Conservation (phyloP, 1,140 invertebrate species). For the Drosophila albomicans region DNA sequence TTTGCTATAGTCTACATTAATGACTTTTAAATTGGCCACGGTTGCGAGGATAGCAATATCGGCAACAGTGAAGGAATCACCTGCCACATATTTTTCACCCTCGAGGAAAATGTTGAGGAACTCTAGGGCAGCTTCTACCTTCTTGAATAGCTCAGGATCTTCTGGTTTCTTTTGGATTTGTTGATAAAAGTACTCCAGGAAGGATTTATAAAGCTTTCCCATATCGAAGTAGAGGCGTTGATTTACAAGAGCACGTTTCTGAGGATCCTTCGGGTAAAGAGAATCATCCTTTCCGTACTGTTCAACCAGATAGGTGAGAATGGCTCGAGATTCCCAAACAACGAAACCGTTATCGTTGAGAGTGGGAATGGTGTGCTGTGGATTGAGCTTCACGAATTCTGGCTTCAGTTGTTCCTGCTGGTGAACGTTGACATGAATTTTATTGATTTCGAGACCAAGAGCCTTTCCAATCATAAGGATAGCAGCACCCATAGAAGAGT, state of each 20-base stretch:
- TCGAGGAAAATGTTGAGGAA: constrained; percentile 53
- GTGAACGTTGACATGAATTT: constrained; percentile 86
- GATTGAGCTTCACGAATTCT: constrained; percentile 86
- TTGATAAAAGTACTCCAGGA: constrained; percentile 62
- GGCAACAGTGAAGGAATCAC: constrained; percentile 50
- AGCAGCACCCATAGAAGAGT: constrained; percentile 80
- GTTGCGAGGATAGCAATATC: constrained; percentile 36
- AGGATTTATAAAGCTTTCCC: constrained; percentile 83
- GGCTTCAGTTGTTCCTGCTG: constrained; percentile 88
- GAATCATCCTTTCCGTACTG: constrained; percentile 84
- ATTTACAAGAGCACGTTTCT: constrained; percentile 86
- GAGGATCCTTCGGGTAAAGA: constrained; percentile 87
- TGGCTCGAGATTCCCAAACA: constrained; percentile 73
- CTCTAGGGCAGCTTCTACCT: constrained; percentile 36
- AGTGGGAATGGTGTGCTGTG: constrained; percentile 77
- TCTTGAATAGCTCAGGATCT: constrained; percentile 36
- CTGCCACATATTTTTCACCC: constrained; percentile 53
- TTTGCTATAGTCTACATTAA: constrained; percentile 21
- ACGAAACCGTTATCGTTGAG: constrained; percentile 62
- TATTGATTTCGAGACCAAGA: constrained; percentile 84
- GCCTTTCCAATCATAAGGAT: constrained; percentile 83
- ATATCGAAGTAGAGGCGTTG: constrained; percentile 87
- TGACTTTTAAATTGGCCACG: no score
- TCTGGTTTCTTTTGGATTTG: constrained; percentile 41
- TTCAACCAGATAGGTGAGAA: constrained; percentile 66